These are phyloP conservation scores for Anolis carolinensis DNA, from an alignment of 2,113 vertebrate species.

Conservation along the genomic window DNA sequence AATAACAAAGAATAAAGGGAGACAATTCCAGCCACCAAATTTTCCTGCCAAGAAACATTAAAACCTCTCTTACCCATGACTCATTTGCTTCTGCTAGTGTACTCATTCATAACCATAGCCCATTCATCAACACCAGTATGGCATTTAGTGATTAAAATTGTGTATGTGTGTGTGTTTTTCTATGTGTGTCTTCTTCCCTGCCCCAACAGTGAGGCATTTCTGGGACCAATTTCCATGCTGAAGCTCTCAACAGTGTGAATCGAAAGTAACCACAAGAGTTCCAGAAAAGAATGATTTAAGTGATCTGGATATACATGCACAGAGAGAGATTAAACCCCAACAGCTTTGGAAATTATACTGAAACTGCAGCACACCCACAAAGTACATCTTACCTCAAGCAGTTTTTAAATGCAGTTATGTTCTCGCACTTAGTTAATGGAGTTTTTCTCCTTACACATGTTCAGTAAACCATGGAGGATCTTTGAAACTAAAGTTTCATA, in stretches of 20 bases:
- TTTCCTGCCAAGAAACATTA: slow-evolving; percentile 18
- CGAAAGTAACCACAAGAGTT: neutral
- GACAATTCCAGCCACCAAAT: neutral
- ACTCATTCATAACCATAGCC: neutral
- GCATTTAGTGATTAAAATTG: slow-evolving; percentile 1
- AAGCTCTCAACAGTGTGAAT: neutral
- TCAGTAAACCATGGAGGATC: neutral
- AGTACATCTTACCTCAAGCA: neutral
- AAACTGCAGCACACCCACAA: slow-evolving; percentile 8
- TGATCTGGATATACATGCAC: neutral
- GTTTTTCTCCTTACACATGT: neutral
- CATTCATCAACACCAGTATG: slow-evolving; percentile 10
- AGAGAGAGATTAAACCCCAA: neutral
- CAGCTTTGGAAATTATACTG: slow-evolving; percentile 11
- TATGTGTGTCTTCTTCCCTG: neutral
- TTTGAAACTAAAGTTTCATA: neutral
- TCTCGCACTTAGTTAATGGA: neutral
- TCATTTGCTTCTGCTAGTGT: neutral
- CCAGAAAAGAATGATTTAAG: neutral
- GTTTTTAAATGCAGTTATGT: neutral
- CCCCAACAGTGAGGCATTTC: neutral
- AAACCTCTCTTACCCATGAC: neutral
- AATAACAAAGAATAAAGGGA: neutral
- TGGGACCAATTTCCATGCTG: neutral
- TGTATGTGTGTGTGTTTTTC: neutral